phyloP scores from a whole-genome alignment of 2,113 vertebrate species.

The Pica pica region DNA sequence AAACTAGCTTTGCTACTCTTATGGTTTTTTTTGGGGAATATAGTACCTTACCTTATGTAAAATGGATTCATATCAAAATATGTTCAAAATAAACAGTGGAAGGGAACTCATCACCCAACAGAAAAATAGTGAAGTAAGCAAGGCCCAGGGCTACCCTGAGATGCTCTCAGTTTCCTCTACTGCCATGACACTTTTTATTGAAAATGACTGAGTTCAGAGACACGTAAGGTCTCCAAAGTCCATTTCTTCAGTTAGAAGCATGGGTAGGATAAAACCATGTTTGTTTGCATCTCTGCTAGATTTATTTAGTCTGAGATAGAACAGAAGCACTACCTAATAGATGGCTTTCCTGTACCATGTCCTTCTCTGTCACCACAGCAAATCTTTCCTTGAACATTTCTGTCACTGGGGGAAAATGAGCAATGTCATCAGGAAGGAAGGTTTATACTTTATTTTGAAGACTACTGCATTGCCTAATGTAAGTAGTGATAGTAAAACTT shows the following conservation, averaged over 20 bases:
- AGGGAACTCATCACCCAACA: neutral
- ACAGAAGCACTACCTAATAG: neutral
- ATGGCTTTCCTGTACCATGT: neutral
- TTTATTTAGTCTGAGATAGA: neutral
- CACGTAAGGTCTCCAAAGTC: neutral
- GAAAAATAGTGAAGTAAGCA: neutral
- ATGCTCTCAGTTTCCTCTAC: neutral
- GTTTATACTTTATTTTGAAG: neutral
- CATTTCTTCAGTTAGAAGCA: neutral
- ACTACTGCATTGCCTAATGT: neutral
- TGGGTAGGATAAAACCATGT: neutral
- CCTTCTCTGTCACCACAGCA: neutral
- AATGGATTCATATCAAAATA: neutral
- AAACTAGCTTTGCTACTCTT: neutral
- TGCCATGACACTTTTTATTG: neutral
- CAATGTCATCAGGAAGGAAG: neutral
- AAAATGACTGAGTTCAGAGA: neutral
- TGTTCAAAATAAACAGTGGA: neutral
- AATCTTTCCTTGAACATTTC: neutral
- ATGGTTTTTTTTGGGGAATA: neutral
- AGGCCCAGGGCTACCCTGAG: neutral
- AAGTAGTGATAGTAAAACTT: neutral
- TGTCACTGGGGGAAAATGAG: neutral
- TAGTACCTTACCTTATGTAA: neutral
- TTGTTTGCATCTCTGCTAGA: neutral